A percentile compares a stretch with the other conserved stretches of the same genome.
phyloP scores from a whole-genome alignment of 1,140 invertebrate species.

The Pogonognathellus flavescens region DNA sequence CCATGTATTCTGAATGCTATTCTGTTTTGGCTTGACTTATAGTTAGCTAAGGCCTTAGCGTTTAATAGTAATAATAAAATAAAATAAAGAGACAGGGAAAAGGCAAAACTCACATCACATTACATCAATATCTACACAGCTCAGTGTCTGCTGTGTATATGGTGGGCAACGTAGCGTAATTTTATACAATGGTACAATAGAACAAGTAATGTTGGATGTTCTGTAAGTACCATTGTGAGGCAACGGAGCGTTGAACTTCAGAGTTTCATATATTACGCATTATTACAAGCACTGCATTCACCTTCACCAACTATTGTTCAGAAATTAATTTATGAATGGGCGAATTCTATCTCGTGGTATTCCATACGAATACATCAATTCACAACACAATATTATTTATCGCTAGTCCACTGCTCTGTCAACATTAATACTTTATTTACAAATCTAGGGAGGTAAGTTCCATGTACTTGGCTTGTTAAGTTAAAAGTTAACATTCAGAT shows the following conservation, averaged over 20 bases:
- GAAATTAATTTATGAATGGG: slow-evolving; percentile 50
- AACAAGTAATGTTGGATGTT: slow-evolving; percentile 32
- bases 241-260: slow-evolving; percentile 42
- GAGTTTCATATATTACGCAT: slow-evolving; percentile 32
- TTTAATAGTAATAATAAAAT: slow-evolving; percentile 47
- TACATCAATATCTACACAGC: slow-evolving; percentile 32
- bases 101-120: slow-evolving; percentile 49
- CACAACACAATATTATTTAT: slow-evolving; percentile 24
- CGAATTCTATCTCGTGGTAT: slow-evolving; percentile 12
- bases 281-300: slow-evolving; percentile 42
- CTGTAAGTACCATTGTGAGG: slow-evolving; percentile 34
- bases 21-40: background rate
- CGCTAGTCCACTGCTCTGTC: slow-evolving; percentile 2
- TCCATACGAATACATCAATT: background rate
- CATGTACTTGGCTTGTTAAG: no score
- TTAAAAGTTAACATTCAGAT: no score
- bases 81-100: slow-evolving; percentile 48
- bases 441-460: no score
- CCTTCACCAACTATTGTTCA: slow-evolving; percentile 35
- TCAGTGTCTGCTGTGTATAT: slow-evolving; percentile 6
- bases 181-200: slow-evolving; percentile 42
- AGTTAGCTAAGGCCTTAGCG: background rate
- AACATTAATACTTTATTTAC: slow-evolving; percentile 15
- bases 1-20: background rate
- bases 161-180: slow-evolving; percentile 47